Evolutionary conservation across 2,888 invertebrate genomes (phyloP), one percentile per base, ranked within the genome.

Genomic region (Monopis laevigella): DNA sequence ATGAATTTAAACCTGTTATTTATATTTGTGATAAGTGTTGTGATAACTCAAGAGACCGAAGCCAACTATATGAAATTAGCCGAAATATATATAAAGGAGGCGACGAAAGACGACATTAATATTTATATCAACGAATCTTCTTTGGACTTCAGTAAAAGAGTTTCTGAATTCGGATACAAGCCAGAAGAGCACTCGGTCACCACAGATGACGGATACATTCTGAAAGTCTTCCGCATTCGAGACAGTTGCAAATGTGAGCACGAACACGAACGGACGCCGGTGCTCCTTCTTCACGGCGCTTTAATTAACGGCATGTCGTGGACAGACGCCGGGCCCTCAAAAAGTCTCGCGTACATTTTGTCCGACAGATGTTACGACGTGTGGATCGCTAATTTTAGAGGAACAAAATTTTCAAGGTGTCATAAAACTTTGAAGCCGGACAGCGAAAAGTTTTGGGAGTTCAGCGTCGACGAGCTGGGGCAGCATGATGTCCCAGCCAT

Each of bases 271-370:
- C 43, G 47, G 7, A 56, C 61, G 0, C 73, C 74, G 0, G 65
- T 72, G 4, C 36, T 75, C 2, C 53, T 74, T 12, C 64, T 70
- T 65, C 74, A 72, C 43, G 74, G 74, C 1, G 49, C 74, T 1
- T 57, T 73, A 0, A 59, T 59, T 32, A 69, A 66, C 39, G 58
- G 73, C 0, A 67, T 71, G 17, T 54, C 61, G 1, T 74, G 61
- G 59, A 30, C 44, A 1, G 70, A 69, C 12, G 63, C 73, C 0
- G 36, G 34, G 10, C 35, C 45, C 10, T 34, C 38, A 2, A 8
- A 27, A 2, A 58, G 58, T 5, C 43, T 62, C 1, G 59, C 54
- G 0, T 62, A 61, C 26, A 49, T 62, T 2, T 49, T 62, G 2
- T 32, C 32, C 2, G 32, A 32, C 17, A n/a, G n/a, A 2, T 32